These are phyloP conservation scores for Sardina pilchardus DNA, from an alignment of 2,113 vertebrate species.

Conservation along the genomic window DNA sequence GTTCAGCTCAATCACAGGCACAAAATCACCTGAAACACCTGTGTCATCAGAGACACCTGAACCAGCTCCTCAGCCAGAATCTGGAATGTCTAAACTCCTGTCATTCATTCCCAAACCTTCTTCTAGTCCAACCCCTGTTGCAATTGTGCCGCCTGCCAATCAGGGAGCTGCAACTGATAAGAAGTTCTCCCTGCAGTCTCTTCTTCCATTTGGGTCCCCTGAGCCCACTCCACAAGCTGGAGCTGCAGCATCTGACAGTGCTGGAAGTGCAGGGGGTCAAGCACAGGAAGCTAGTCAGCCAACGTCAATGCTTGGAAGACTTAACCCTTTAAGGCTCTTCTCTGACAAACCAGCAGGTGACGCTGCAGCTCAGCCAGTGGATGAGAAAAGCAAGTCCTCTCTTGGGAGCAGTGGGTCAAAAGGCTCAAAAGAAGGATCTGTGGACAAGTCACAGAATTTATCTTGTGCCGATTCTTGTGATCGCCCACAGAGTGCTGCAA, in stretches of 20 bases:
- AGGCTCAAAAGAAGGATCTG: constrained; percentile 39
- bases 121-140: constrained; percentile 60
- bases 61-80: constrained; percentile 63
- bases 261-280: constrained; percentile 27
- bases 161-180: constrained; percentile 67
- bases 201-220: constrained; percentile 66
- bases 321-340: constrained; percentile 80
- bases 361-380: constrained; percentile 26
- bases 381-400: constrained; percentile 45
- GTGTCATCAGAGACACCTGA: constrained; percentile 56
- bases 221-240: constrained; percentile 52
- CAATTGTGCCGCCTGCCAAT: constrained; percentile 61
- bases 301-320: constrained; percentile 76
- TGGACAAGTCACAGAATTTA: constrained; percentile 39
- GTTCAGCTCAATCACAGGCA: constrained; percentile 80
- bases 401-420: constrained; percentile 45
- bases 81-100: constrained; percentile 70
- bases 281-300: constrained; percentile 57
- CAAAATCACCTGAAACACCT: constrained; percentile 66
- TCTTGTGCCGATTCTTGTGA: constrained; percentile 57
- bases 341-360: constrained; percentile 56
- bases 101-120: constrained; percentile 68
- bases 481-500: constrained; percentile 55
- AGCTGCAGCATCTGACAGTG: constrained; percentile 44
- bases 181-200: constrained; percentile 69